Evolutionary conservation across 2,888 invertebrate species (phyloP), one percentile per base, ranked within the genome.

Genomic region (Anticlea derivata): DNA sequence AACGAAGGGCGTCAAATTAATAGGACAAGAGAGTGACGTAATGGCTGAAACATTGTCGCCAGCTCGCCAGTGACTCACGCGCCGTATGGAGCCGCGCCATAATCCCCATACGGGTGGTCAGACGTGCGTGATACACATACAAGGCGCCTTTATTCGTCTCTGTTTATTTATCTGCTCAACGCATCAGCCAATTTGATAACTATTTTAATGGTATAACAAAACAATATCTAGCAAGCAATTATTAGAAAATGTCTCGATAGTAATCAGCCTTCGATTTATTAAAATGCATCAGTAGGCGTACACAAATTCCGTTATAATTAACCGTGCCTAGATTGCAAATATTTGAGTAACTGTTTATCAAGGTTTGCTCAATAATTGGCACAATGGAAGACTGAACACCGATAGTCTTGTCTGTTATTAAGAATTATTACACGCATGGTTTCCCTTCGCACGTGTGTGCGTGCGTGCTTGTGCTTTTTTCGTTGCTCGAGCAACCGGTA

Each of bases 61-160:
- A 44, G 45, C 71, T 58, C 45, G 49, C 55, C 46, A 44, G 45
- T 72, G 73, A 73, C 48, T 71, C 72, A 74, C 54, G 60, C 49
- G 49, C 60, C 54, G 66, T 67, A 62, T 63, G 57, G 63, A 60
- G 60, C 58, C 56, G 60, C 56, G 61, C 33, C 54, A 49, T 57
- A 65, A 55, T n/a, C 61, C 50, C 56, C 69, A 63, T 68, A 70
- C 58, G 65, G 57, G 61, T 64, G 62, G 60, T 50, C 65, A 54
- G 50, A 66, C 66, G 64, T 65, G 73, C 66, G 64, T 65, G 73
- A 66, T 67, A 65, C 31, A 65, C 55, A 67, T 59, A 59, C 58
- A 58, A 55, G 60, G 49, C 49, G 46, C 26, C 35, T 46, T 50
- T 58, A 50, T 52, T 50, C 46, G 30, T 41, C 22, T 50, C 33